A percentile compares a stretch with the other conserved stretches of the same genome.
These are phyloP conservation scores for Paralichthys olivaceus DNA, from an alignment of 2,113 vertebrate genomes.

Conservation along the genomic window DNA sequence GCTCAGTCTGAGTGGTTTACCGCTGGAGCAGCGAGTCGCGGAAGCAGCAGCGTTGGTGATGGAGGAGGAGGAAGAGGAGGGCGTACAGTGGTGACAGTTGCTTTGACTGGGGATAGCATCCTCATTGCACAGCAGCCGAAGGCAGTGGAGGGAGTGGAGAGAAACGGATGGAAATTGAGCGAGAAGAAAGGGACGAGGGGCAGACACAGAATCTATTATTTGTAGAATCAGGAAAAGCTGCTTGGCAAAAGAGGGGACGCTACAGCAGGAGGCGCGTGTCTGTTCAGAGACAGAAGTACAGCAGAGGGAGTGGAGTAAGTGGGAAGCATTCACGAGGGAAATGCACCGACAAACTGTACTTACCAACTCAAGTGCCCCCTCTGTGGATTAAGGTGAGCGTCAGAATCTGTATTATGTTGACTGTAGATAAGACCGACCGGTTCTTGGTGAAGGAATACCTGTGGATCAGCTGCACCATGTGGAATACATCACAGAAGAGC, in stretches of 20 bases:
- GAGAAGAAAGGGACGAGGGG: slow-evolving; percentile 40
- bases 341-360: slow-evolving; percentile 61
- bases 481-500: slow-evolving; percentile 40
- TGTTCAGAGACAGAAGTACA: slow-evolving; percentile 47
- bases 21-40: slow-evolving; percentile 9
- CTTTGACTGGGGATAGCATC: slow-evolving; percentile 61
- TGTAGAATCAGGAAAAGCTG: slow-evolving; percentile 41
- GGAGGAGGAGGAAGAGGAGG: slow-evolving; percentile 1
- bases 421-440: not conserved
- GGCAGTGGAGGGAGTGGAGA: slow-evolving; percentile 40
- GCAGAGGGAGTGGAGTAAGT: slow-evolving; percentile 59
- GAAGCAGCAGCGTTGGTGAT: not conserved
- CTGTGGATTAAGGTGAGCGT: slow-evolving; percentile 58
- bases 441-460: slow-evolving; percentile 52
- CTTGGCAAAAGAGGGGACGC: slow-evolving; percentile 25
- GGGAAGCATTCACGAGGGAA: slow-evolving; percentile 61
- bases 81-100: slow-evolving; percentile 60
- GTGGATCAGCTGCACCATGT: slow-evolving; percentile 61
- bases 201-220: slow-evolving; percentile 39
- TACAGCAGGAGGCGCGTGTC: slow-evolving; percentile 57
- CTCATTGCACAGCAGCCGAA: slow-evolving; percentile 65
- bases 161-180: slow-evolving; percentile 38
- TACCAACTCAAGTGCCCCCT: slow-evolving; percentile 42
- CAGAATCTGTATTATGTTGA: slow-evolving; percentile 13
- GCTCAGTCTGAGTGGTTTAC: slow-evolving; percentile 69